Base-by-base conservation (phyloP, 2,888 invertebrate species). In the Drosophila multiciliata region DNA sequence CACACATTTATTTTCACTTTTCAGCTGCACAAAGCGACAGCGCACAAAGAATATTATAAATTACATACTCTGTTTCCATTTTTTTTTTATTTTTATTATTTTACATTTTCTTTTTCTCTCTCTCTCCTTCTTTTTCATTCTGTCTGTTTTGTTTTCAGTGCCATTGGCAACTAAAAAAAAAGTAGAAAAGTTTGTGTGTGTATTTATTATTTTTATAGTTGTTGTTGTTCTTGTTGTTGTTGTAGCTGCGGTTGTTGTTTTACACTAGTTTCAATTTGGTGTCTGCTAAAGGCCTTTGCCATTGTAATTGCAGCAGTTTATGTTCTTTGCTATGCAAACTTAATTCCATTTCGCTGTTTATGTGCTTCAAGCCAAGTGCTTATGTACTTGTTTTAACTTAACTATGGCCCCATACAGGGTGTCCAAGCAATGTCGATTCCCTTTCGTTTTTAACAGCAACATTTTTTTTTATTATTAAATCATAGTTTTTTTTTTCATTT, bases 291-390 rank as follows among this genome's bases (percentile, higher is more conserved):
- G 66, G 20, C 49, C 61, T 73, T 75, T 89, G 83, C 81, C 90
- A 79, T 89, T 90, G 89, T 89, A 89, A 89, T 87, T 90, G 87
- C 80, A 76, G 75, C 87, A 84, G 87, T 87, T 90, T 88, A 88
- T 87, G 84, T 84, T 87, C 82, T 84, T 79, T 90, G 87, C 87
- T 89, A 90, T 90, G 85, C 89, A 90, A 89, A 90, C 90, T 86
- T 89, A 91, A 91, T 91, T 91, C 87, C 90, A 91, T 91, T 91
- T 87, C 74, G 80, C 89, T 91, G 87, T 91, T 91, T 89, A 89
- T 86, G 82, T 86, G 84, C 81, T 80, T 81, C 66, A 81, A 77
- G 78, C 64, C 69, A 76, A 79, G 73, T 75, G 75, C 85, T 89
- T 91, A 89, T 91, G 80, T 90, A 82, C 84, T 91, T 80, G 78